These are phyloP conservation scores for Nomada goodeniana DNA, from an alignment of 2,888 invertebrate species.

Conservation along the genomic window DNA sequence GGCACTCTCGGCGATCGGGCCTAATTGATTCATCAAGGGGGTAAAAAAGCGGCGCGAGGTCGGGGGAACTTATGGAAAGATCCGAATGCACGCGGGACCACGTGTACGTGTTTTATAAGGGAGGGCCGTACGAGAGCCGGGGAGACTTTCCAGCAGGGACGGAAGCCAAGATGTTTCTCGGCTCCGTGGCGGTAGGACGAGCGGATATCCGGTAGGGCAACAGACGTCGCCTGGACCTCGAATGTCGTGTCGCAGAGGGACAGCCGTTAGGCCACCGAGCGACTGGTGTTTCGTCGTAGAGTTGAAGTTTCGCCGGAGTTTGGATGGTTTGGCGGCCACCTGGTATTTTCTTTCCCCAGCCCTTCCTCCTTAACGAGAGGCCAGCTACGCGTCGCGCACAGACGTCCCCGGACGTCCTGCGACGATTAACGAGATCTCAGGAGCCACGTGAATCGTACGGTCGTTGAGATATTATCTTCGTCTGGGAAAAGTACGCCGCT, in stretches of 20 bases:
- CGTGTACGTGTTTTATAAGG: slow-evolving; percentile 50
- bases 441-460: background rate
- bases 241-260: slow-evolving; percentile 44
- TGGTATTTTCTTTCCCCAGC: slow-evolving; percentile 73
- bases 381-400: slow-evolving; percentile 5
- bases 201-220: slow-evolving; percentile 82
- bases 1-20: background rate
- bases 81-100: slow-evolving; percentile 26
- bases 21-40: slow-evolving; percentile 8
- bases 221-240: slow-evolving; percentile 65
- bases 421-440: slow-evolving; percentile 12
- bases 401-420: background rate
- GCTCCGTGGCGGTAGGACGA: slow-evolving; percentile 69
- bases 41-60: too few species aligned
- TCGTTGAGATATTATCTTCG: too few species aligned
- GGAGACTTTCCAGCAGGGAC: slow-evolving; percentile 54
- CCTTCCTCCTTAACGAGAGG: slow-evolving; percentile 48
- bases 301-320: slow-evolving; percentile 21
- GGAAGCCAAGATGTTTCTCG: slow-evolving; percentile 63
- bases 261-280: slow-evolving; percentile 40
- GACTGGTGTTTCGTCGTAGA: slow-evolving; percentile 32
- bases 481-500: too few species aligned
- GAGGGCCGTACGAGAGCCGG: slow-evolving; percentile 6
- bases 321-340: slow-evolving; percentile 78
- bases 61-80: slow-evolving; percentile 26